Evolutionary conservation across 2,113 vertebrate genomes (phyloP).

Genomic region (Thunnus thynnus): DNA sequence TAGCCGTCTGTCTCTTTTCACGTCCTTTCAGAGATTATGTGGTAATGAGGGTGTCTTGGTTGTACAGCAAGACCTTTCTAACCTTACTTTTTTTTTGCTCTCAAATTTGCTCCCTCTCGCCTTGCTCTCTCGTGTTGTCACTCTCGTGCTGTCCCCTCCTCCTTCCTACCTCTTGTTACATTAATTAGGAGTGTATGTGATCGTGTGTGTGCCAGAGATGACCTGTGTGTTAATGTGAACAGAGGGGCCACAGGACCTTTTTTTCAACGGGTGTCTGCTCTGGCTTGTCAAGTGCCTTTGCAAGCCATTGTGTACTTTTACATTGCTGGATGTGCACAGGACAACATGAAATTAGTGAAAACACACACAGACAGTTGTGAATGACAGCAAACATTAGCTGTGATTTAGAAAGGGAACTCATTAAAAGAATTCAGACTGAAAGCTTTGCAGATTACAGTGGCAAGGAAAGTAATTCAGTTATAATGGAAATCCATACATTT

Average conservation of each 20-base stretch:
- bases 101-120: slow-evolving; percentile 22
- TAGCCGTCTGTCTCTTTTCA: slow-evolving; percentile 41
- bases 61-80: slow-evolving; percentile 44
- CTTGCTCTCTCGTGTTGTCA: slow-evolving; percentile 11
- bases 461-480: slow-evolving; percentile 5
- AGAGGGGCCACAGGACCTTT: slow-evolving; percentile 10
- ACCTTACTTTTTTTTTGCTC: slow-evolving; percentile 46
- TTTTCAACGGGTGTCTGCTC: slow-evolving; percentile 30
- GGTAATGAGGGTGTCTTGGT: slow-evolving; percentile 64
- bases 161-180: slow-evolving; percentile 37
- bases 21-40: slow-evolving; percentile 52
- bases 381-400: neutral
- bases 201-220: slow-evolving; percentile 34
- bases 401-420: neutral
- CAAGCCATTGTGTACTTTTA: slow-evolving; percentile 9
- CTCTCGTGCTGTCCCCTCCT: slow-evolving; percentile 27
- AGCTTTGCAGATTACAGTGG: neutral
- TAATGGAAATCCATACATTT: slow-evolving; percentile 19
- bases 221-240: slow-evolving; percentile 62
- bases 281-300: slow-evolving; percentile 30
- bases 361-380: neutral
- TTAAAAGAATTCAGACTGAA: neutral
- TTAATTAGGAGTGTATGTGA: slow-evolving; percentile 50
- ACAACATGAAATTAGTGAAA: neutral
- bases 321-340: neutral